Percentiles rank a stretch among this genome's conserved stretches.
Conservation (phyloP, 1,140 invertebrate species). For the Agrilus planipennis region DNA sequence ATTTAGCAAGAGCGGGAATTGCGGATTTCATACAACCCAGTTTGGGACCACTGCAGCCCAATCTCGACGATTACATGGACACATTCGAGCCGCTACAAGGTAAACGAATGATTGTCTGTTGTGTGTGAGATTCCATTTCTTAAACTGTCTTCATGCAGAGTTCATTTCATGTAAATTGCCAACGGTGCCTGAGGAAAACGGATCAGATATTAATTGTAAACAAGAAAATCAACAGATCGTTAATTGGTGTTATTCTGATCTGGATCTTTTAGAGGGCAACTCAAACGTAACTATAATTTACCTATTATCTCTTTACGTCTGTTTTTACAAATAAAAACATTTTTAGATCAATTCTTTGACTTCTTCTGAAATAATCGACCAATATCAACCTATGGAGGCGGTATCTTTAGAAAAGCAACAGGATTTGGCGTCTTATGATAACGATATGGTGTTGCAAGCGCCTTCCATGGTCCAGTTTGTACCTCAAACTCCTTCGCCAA, state of each 20-base stretch:
- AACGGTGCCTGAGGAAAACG: constrained; percentile 50
- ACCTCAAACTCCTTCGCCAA: constrained; percentile 12
- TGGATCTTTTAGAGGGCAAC: constrained; percentile 34
- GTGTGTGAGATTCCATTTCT: background rate
- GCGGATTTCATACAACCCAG: constrained; percentile 98
- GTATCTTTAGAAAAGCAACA: constrained; percentile 10
- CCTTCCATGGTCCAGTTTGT: background rate
- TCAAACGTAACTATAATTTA: constrained; percentile 2
- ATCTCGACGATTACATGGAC: constrained; percentile 93
- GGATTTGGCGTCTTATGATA: constrained; percentile 8
- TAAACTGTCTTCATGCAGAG: constrained; percentile 34
- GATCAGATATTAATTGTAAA: constrained; percentile 5
- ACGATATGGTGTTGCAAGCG: constrained; percentile 12
- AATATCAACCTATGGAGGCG: constrained; percentile 12
- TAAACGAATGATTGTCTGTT: constrained; percentile 3
- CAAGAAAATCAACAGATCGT: constrained; percentile 16
- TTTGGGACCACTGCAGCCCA: constrained; percentile 89
- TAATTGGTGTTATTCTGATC: constrained; percentile 34
- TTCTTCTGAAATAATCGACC: constrained; percentile 7
- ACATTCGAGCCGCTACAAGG: constrained; percentile 52
- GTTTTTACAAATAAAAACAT: background rate
- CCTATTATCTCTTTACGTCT: background rate
- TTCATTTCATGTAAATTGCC: constrained; percentile 46
- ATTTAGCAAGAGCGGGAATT: constrained; percentile 52
- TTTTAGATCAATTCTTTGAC: constrained; percentile 2